These are phyloP conservation scores for Antigone vipio DNA, from an alignment of 2,113 vertebrate genomes.

Conservation along the genomic window DNA sequence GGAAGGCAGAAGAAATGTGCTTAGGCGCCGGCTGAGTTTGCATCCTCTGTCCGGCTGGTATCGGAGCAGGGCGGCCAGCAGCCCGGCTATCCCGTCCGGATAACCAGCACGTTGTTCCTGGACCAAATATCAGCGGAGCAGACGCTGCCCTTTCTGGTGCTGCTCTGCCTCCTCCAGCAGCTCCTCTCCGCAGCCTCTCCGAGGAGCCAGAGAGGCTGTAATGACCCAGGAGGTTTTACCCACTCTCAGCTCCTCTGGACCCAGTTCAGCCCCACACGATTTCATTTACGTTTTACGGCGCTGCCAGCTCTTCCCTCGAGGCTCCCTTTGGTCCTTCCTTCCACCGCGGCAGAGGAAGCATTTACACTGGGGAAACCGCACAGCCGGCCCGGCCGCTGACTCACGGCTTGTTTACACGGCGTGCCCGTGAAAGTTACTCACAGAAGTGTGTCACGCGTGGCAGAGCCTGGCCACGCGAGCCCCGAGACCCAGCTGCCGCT, in stretches of 20 bases:
- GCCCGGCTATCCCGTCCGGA: accelerated
- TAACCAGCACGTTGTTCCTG: not conserved
- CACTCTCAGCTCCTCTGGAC: not conserved
- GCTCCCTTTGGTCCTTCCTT: slow-evolving; percentile 1
- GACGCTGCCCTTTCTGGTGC: not conserved
- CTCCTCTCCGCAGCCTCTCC: not conserved
- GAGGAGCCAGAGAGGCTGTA: not conserved
- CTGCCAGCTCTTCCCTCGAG: slow-evolving; percentile 12
- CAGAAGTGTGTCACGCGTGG: not conserved
- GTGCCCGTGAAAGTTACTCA: not conserved
- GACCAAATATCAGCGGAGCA: not conserved
- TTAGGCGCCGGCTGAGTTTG: not conserved
- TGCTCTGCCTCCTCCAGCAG: not conserved
- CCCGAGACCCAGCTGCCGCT: accelerated
- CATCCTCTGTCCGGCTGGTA: accelerated
- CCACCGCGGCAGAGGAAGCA: not conserved
- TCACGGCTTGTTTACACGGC: slow-evolving; percentile 24
- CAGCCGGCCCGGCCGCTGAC: not conserved
- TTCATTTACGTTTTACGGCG: not conserved
- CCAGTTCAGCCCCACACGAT: not conserved
- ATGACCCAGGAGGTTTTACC: not conserved
- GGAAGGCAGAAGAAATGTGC: not conserved
- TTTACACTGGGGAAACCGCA: not conserved
- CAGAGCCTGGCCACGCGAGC: not conserved
- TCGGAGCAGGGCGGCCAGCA: not conserved